phyloP scores from a whole-genome alignment of 2,113 vertebrate species.

The Aix galericulata region DNA sequence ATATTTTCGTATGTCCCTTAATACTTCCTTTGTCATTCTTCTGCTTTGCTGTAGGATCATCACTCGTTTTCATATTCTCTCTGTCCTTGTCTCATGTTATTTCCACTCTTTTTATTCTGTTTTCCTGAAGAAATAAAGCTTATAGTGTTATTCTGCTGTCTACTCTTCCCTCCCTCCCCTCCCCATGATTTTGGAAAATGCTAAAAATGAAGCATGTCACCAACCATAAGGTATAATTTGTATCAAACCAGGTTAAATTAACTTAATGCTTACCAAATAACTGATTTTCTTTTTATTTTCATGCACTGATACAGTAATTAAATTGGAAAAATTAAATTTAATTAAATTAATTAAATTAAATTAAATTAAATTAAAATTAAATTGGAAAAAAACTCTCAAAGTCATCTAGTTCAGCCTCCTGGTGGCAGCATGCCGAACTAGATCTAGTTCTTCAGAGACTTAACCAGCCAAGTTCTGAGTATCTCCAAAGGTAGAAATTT shows the following conservation, averaged over 20 bases:
- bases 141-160: neutral
- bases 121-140: neutral
- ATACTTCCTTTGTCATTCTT: neutral
- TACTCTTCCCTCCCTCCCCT: neutral
- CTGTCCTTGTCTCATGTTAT: neutral
- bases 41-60: neutral
- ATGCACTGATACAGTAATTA: neutral
- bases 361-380: too few species aligned
- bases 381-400: neutral
- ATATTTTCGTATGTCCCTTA: neutral
- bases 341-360: too few species aligned
- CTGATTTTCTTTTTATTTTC: neutral
- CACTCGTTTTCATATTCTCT: neutral
- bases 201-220: neutral
- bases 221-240: neutral
- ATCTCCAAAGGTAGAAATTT: neutral
- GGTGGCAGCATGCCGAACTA: neutral
- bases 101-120: neutral
- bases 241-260: neutral
- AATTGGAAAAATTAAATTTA: neutral
- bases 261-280: neutral
- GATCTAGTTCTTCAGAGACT: neutral
- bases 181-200: neutral
- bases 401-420: neutral
- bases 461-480: neutral